A percentile compares a stretch with the other conserved stretches of the same genome.
phyloP scores from a whole-genome alignment of 2,797 vertebrate genomes.

The Bryconaethiops microstoma region DNA sequence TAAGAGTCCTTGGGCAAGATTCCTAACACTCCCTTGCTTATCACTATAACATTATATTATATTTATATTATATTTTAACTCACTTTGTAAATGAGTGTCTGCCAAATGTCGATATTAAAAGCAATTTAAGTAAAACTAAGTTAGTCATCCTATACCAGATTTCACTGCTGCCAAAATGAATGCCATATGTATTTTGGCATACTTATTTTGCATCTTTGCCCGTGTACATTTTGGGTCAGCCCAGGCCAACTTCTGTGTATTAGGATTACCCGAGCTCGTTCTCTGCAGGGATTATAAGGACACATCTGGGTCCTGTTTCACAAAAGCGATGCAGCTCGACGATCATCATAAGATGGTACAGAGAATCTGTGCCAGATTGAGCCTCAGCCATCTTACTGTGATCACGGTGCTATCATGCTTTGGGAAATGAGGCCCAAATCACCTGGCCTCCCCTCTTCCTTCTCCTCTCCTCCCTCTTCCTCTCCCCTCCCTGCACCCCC shows the following conservation, averaged over 20 bases:
- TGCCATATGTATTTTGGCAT: background rate
- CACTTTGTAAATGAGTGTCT: too few species aligned
- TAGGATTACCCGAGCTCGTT: slow-evolving; percentile 37
- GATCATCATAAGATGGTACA: slow-evolving; percentile 18
- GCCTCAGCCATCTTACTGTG: background rate
- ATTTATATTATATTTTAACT: too few species aligned
- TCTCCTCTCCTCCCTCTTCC: slow-evolving; percentile 50
- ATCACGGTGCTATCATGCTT: background rate
- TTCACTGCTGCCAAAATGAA: slow-evolving; percentile 1
- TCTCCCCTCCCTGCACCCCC: slow-evolving; percentile 51
- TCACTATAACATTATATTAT: too few species aligned
- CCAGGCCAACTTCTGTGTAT: slow-evolving; percentile 36
- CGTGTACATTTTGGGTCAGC: slow-evolving; percentile 25
- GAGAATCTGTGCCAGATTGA: slow-evolving; percentile 4
- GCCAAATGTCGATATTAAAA: background rate
- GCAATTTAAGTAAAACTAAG: too few species aligned
- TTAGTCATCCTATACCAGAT: too few species aligned
- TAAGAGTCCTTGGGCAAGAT: too few species aligned
- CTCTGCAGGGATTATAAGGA: slow-evolving; percentile 40
- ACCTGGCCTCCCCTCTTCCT: slow-evolving; percentile 26
- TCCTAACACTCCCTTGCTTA: too few species aligned
- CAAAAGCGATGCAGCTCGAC: background rate
- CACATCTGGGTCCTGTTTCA: slow-evolving; percentile 33
- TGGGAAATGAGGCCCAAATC: slow-evolving; percentile 6
- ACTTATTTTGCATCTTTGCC: background rate